Conservation (phyloP, 2,888 invertebrate species). For the Andrena bicolor region DNA sequence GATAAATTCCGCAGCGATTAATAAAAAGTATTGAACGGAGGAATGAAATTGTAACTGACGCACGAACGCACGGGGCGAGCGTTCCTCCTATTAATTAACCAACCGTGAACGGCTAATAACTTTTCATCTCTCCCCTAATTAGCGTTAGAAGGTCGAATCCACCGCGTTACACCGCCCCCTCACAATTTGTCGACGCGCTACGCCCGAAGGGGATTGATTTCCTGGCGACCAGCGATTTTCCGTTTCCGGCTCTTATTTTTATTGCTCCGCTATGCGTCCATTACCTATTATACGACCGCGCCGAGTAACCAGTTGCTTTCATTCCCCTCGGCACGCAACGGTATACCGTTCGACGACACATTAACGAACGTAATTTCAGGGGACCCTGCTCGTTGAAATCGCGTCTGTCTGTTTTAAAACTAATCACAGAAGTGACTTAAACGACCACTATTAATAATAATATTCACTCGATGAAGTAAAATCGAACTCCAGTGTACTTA, state of each 20-base stretch:
- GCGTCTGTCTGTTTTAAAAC: neutral
- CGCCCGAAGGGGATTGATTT: constrained; percentile 63
- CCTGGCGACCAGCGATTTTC: constrained; percentile 53
- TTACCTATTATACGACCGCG: constrained; percentile 53
- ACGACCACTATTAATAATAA: too few species aligned
- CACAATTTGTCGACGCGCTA: constrained; percentile 63
- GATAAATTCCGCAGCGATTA: neutral
- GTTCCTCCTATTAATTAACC: constrained; percentile 62
- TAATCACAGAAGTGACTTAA: too few species aligned
- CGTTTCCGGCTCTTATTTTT: constrained; percentile 59
- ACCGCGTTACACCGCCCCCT: constrained; percentile 49
- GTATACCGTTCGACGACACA: constrained; percentile 10
- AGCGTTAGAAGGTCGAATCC: constrained; percentile 50
- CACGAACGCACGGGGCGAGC: constrained; percentile 25
- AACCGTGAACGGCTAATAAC: constrained; percentile 61
- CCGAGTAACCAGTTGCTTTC: constrained; percentile 44
- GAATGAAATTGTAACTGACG: constrained; percentile 42
- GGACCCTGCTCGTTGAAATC: neutral
- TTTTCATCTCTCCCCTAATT: constrained; percentile 68
- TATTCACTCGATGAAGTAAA: too few species aligned
- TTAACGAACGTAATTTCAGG: constrained; percentile 10
- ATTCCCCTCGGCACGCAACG: constrained; percentile 29
- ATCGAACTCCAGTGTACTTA: too few species aligned
- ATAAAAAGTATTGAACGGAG: constrained; percentile 30
- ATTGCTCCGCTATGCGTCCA: constrained; percentile 49